phyloP scores from a whole-genome alignment of 2,888 invertebrate genomes.

The Trachelus iudaicus region DNA sequence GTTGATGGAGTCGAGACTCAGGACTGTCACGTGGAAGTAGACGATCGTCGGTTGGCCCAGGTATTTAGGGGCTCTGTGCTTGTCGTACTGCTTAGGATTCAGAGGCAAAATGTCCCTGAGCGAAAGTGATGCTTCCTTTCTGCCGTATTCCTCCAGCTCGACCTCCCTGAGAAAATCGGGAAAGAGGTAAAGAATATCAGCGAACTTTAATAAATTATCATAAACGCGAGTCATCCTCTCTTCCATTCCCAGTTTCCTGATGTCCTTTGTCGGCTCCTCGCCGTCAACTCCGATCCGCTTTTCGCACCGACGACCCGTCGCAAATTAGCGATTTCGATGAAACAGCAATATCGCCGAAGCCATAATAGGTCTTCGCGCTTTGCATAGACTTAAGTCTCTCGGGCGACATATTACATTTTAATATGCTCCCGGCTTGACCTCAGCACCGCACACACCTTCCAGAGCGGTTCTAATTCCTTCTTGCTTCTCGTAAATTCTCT shows the following conservation, averaged over 20 bases:
- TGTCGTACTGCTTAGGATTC: constrained; percentile 88
- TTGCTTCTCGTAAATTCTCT: neutral
- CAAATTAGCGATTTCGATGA: constrained; percentile 59
- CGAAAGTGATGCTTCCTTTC: constrained; percentile 76
- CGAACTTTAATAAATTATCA: no score
- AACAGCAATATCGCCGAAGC: constrained; percentile 60
- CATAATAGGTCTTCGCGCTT: constrained; percentile 56
- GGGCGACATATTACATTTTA: constrained; percentile 33
- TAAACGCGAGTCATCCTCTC: no score
- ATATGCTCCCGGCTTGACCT: constrained; percentile 35
- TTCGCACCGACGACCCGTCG: constrained; percentile 11
- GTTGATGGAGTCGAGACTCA: constrained; percentile 93
- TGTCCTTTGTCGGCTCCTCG: no score
- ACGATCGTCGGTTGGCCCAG: constrained; percentile 89
- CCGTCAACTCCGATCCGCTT: neutral
- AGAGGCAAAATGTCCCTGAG: constrained; percentile 87
- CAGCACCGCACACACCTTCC: neutral
- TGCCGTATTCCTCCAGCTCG: constrained; percentile 60
- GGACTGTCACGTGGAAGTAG: constrained; percentile 90
- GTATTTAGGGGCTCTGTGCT: constrained; percentile 88
- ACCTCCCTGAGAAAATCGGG: constrained; percentile 55
- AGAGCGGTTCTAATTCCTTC: constrained; percentile 3
- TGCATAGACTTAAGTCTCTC: constrained; percentile 57
- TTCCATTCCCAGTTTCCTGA: no score
- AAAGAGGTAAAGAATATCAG: constrained; percentile 29